Evolutionary conservation across 2,888 invertebrate species (phyloP).

Genomic region (Drosophila austrosaltans): DNA sequence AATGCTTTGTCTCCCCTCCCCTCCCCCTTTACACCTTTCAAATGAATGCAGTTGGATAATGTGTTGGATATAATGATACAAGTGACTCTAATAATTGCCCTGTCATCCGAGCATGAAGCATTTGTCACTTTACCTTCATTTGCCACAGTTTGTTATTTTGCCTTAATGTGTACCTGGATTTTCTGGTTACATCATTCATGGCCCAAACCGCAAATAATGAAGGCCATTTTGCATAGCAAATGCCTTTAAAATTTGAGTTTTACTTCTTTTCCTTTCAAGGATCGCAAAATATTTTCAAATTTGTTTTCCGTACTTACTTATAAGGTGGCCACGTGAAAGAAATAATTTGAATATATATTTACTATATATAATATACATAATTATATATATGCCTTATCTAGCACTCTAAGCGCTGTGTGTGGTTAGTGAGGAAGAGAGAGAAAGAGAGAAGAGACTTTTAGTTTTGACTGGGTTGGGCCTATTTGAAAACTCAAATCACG

Average conservation of each 20-base stretch:
- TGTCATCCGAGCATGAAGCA: conserved; percentile 15
- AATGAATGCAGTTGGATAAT: conserved; percentile 12
- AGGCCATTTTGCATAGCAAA: background rate
- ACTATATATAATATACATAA: background rate
- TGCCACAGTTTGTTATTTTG: background rate
- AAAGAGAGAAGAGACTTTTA: background rate
- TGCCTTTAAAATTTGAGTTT: too few relatives aligned
- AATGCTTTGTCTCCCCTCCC: background rate
- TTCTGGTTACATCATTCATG: background rate
- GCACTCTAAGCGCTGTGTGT: conserved; percentile 37
- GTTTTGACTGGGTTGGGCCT: conserved; percentile 13
- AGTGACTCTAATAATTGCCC: conserved; percentile 6
- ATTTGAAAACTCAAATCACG: conserved; percentile 66
- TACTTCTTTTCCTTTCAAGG: background rate
- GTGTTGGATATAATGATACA: conserved; percentile 6
- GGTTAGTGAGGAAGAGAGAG: background rate
- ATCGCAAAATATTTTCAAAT: too few relatives aligned
- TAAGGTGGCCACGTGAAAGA: background rate
- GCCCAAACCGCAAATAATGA: background rate
- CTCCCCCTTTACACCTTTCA: background rate
- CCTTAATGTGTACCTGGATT: background rate
- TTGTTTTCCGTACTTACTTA: background rate
- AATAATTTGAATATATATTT: background rate
- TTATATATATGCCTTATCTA: background rate
- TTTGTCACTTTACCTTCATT: conserved; percentile 6